Base-by-base conservation (phyloP, 2,113 vertebrate genomes). In the Sylvilagus bachmani region DNA sequence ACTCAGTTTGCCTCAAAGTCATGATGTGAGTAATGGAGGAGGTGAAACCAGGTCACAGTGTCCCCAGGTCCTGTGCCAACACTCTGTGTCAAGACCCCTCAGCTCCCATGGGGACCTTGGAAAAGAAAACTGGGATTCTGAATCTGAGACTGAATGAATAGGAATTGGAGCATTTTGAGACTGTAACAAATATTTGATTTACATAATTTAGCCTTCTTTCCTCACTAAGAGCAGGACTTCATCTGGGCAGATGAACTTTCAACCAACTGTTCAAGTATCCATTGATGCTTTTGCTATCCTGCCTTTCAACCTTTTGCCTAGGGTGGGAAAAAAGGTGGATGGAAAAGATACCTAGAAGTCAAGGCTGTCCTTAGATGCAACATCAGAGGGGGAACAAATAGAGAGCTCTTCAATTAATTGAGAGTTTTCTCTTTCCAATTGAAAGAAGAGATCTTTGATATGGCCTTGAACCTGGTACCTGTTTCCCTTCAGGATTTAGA, bases 1-100 rank as follows among this genome's bases (percentile, higher is more conserved):
- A 82, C 19, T 21, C 74, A 22, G 14, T 85, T 87, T 90, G 53
- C 71, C 11, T 93, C 92, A 96, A 96, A 82, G 79, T 96, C 69
- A 61, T 17, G 38, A 19, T 58, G 13, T 79, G 19, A 66, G 29
- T 64, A 78, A 82, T 11, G 11, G 61, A 62, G 58, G 70, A 89
- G 75, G 75, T 55, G 62, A 94, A 97, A 86, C 36, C 62, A 71
- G 73, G 51, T 51, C 62, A 49, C 49, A 31, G 33, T 64, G 29
- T 10, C 74, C 89, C 10, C 2, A 10, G 8, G 25, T 77, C 36
- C 74, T 70, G 21, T 21, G 49, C 62, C 49, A 75, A 61, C 61
- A 78, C 2, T 67, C 49, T 53, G 11, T 44, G 64, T 69, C 24
- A 36, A 49, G 71, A 89, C 33, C 31, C 19, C 73, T n/a, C 0